These are phyloP conservation scores for Trematocara variabile DNA, from an alignment of 2,113 vertebrate genomes.

Conservation along the genomic window DNA sequence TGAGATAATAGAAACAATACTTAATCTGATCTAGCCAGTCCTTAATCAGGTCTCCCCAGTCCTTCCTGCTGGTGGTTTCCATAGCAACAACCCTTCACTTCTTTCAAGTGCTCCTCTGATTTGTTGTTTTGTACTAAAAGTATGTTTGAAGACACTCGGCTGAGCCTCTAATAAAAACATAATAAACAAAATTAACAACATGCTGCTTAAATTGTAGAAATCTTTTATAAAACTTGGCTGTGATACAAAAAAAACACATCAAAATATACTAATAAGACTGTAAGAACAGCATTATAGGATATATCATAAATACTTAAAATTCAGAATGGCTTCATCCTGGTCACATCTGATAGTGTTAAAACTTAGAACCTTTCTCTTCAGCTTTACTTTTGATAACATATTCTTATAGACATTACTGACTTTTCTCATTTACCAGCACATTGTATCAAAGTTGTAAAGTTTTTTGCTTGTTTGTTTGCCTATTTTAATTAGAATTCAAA, in stretches of 20 bases:
- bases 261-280: neutral
- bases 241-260: rapidly evolving
- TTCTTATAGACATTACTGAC: neutral
- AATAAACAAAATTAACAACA: neutral
- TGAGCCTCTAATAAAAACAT: neutral
- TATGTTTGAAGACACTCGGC: neutral
- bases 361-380: neutral
- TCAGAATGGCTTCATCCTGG: neutral
- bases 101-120: slow-evolving; percentile 24
- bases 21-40: slow-evolving; percentile 49
- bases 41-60: slow-evolving; percentile 56
- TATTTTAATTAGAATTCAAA: too few species aligned
- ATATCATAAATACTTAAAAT: neutral
- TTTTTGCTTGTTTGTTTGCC: neutral
- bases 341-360: neutral
- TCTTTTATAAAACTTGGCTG: neutral
- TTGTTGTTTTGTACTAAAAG: neutral
- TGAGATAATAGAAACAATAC: neutral
- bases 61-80: slow-evolving; percentile 42
- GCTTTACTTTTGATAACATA: neutral
- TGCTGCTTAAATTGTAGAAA: neutral
- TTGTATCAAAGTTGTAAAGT: too few species aligned
- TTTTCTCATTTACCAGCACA: rapidly evolving
- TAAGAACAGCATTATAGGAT: neutral
- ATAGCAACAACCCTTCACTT: slow-evolving; percentile 35